Percentiles rank a stretch among this genome's conserved stretches.
These are phyloP conservation scores for Frankliniella fusca DNA, from an alignment of 2,888 invertebrate genomes.

Conservation along the genomic window DNA sequence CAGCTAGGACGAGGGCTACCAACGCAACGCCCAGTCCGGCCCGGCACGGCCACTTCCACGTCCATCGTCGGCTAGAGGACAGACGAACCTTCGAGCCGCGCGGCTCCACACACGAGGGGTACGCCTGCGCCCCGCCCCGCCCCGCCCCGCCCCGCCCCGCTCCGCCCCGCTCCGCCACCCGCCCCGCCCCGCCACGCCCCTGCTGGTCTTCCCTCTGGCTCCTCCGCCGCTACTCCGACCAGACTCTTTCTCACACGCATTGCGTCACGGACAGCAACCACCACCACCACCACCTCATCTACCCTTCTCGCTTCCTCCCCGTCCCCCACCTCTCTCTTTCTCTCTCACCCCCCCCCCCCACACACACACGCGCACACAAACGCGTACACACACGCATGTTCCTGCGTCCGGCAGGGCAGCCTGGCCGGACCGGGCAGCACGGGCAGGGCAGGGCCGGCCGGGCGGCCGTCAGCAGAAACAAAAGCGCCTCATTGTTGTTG, in stretches of 20 bases:
- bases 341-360: no score
- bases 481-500: slow-evolving; percentile 16
- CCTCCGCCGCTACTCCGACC: neutral
- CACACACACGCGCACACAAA: no score
- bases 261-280: no score
- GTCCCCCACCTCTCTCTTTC: no score
- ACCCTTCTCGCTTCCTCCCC: no score
- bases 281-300: no score
- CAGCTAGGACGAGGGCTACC: no score
- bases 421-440: neutral
- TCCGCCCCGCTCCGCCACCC: neutral
- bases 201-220: neutral
- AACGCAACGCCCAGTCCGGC: no score
- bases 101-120: neutral
- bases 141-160: no score
- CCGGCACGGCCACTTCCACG: no score
- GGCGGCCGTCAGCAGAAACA: neutral
- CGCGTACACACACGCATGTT: no score
- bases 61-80: no score
- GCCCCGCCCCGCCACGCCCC: neutral
- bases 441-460: neutral
- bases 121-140: neutral
- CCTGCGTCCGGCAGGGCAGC: neutral
- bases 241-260: neutral
- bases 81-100: neutral